Base-by-base conservation (phyloP, 1,140 invertebrate genomes). In the Zaprionus ornatus region DNA sequence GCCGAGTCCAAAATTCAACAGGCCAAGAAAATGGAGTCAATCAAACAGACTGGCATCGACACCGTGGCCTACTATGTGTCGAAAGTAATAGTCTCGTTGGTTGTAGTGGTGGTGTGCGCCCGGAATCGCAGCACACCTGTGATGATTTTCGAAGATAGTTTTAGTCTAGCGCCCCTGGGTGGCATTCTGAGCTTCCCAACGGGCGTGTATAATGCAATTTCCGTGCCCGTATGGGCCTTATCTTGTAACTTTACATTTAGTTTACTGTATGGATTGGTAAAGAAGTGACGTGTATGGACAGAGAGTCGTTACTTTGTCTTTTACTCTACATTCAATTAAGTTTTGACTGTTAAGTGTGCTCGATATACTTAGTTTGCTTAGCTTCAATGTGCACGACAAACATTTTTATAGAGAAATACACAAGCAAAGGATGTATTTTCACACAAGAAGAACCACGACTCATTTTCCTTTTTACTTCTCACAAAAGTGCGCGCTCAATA, bases 121-220 rank as follows among this genome's bases (percentile, higher is more conserved):
- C 79, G 72, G 2, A 75, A 92, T 77, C 83, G 91, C 15, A 68
- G 77, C 15, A 70, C 74, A 1, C 77, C 91, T 0, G 91, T 92
- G 2, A 76, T 92, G 56, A 59, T 91, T 13, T 86, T 91, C 32
- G 72, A 82, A 13, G 65, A 91, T n/a, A 61, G 45, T 19, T 81
- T 92, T 19, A 90, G 77, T 54, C 37, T 92, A 35, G 74, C 62
- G 56, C 91, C 91, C 15, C 59, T 92, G 37, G 62, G 57, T 1
- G 87, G 86, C 0, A 40, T 92, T 1, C 67, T 92, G 2, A 92
- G 86, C 9, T 92, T 92, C 69, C 91, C 91, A 21, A 91, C 91
- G 12, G 90, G 90, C 19, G 66, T 92, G 2, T 72, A 74, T 4
- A 88, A 91, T 68, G 90, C 91, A 1, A 74, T 92, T 50, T 92